Conservation (phyloP, 2,113 vertebrate species). For the Pterocles burchelli region DNA sequence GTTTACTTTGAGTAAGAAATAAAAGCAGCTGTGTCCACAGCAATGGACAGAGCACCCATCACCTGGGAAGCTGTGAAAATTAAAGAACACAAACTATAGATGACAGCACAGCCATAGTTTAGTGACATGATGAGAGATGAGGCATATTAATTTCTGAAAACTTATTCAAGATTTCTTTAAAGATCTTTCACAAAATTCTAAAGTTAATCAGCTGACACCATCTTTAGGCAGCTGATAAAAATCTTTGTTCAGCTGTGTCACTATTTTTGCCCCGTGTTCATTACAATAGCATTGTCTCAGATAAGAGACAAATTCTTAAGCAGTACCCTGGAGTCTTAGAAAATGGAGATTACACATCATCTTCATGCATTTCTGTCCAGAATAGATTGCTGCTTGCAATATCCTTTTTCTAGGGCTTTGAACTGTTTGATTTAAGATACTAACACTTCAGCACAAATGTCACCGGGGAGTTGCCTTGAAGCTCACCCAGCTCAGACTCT, state of each 20-base stretch:
- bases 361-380: background rate
- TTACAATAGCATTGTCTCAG: background rate
- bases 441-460: background rate
- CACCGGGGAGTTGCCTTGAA: background rate
- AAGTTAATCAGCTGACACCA: background rate
- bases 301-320: background rate
- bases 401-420: background rate
- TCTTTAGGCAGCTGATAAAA: background rate
- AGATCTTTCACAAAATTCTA: background rate
- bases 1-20: conserved; percentile 46
- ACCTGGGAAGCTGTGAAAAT: conserved; percentile 10
- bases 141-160: background rate
- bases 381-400: background rate
- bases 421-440: background rate
- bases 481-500: background rate
- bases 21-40: conserved; percentile 50
- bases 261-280: background rate
- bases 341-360: background rate
- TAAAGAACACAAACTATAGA: background rate
- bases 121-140: background rate
- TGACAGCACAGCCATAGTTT: background rate
- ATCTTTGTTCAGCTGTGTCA: background rate
- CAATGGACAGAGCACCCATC: conserved; percentile 21
- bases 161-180: background rate
- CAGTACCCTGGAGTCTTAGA: background rate